Conservation (phyloP, 2,797 vertebrate species). For the Lepus townsendii region DNA sequence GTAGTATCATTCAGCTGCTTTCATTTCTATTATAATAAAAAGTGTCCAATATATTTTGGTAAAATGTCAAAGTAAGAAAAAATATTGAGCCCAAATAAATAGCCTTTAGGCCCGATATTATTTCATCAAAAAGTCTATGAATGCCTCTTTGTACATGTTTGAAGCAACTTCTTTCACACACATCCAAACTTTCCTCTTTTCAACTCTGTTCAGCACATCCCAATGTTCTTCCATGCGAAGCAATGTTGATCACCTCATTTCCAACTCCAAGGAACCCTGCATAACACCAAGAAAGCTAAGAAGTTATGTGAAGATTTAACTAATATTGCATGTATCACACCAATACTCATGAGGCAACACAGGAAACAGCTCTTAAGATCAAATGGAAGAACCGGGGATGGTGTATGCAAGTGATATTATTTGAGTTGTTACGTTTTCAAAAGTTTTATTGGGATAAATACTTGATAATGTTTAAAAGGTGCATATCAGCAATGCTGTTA, state of each 20-base stretch:
- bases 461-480: no score
- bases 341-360: neutral
- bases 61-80: conserved; percentile 33
- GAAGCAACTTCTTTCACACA: conserved; percentile 20
- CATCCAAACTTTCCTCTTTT: neutral
- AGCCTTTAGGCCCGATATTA: conserved; percentile 23
- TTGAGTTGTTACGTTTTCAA: neutral
- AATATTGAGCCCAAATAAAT: conserved; percentile 26
- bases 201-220: neutral
- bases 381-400: neutral
- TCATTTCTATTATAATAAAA: conserved; percentile 73
- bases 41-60: conserved; percentile 35
- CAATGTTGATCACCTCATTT: neutral
- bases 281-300: neutral
- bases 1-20: conserved; percentile 47
- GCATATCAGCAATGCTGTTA: no score
- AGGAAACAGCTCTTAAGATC: neutral
- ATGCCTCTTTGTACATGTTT: conserved; percentile 24
- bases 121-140: conserved; percentile 32
- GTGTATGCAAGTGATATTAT: neutral
- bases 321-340: neutral
- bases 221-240: neutral
- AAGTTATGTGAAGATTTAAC: neutral
- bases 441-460: neutral
- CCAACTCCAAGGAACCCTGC: neutral